Percentiles rank a stretch among this genome's conserved stretches.
These are phyloP conservation scores for Pelobates cultripes DNA, from an alignment of 2,797 vertebrate genomes.

Conservation along the genomic window DNA sequence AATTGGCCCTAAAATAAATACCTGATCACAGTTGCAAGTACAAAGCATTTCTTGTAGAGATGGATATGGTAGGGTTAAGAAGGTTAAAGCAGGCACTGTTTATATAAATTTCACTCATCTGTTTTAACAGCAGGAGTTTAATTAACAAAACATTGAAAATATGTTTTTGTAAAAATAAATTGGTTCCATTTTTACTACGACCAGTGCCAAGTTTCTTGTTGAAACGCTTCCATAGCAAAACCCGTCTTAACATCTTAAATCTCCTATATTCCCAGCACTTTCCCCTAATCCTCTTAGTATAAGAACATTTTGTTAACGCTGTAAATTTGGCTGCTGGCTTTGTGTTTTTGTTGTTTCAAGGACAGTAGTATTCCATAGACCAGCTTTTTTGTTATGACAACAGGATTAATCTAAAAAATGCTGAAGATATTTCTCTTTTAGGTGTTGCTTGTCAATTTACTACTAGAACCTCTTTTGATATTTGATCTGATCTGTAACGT, in stretches of 20 bases:
- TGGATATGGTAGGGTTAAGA: not conserved
- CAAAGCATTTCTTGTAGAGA: too few species aligned
- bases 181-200: not conserved
- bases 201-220: slow-evolving; percentile 3
- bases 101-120: not conserved
- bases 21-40: too few species aligned
- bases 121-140: not conserved
- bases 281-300: slow-evolving; percentile 63
- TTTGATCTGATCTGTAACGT: too few species aligned
- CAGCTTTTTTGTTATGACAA: slow-evolving; percentile 33
- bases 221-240: slow-evolving; percentile 22
- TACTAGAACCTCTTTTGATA: not conserved
- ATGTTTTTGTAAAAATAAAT: not conserved
- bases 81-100: not conserved
- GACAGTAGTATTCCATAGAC: slow-evolving; percentile 32
- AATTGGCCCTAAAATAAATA: too few species aligned
- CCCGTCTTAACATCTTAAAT: slow-evolving; percentile 25
- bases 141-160: not conserved
- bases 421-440: slow-evolving; percentile 23
- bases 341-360: slow-evolving; percentile 26
- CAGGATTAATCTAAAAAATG: slow-evolving; percentile 22
- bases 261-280: slow-evolving; percentile 15
- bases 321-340: slow-evolving; percentile 64
- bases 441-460: not conserved
- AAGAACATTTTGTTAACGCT: slow-evolving; percentile 71